Base-by-base conservation (phyloP, 1,140 invertebrate genomes). In the Caerostris darwini region DNA sequence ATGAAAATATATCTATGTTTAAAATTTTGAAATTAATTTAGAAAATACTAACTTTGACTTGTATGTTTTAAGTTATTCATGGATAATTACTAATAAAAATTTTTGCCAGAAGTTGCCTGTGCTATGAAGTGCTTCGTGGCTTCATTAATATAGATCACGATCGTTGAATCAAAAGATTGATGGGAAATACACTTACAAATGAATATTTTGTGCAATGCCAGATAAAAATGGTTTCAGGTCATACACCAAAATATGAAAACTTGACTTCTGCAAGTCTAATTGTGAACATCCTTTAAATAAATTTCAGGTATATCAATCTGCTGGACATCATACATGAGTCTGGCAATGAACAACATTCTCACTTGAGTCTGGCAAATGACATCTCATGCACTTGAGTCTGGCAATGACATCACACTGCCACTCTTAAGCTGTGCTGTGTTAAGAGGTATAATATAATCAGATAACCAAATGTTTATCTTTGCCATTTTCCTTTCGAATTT, bases 221-320 rank as follows among this genome's bases (percentile, higher is more conserved):
- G 92, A 93, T 93, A 88, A 53, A 89, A 88, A 19, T 88, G 92
- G 92, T 88, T 93, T 93, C 92, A 88, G 92, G 92, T 93, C 92
- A 77, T 88, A 81, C 83, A 87, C 82, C 92, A 67, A 93, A 92
- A 93, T 93, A 14, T 88, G 54, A 92, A 93, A 93, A 88, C 88
- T 93, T 93, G 83, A 85, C 86, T 93, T 54, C 86, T 93, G 54
- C 69, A 92, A 92, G 92, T 93, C 64, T 93, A 93, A 93, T 93
- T 58, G 88, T 93, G 85, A 93, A 93, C 92, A 93, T 93, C 92
- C 92, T 93, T 93, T 93, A 93, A 93, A 93, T 93, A 50, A 93
- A 93, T 93, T 93, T 93, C 92, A 93, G 92, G 92, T 93, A 81
- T 87, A 69, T 34, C 34, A 34, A 34, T 92, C 71, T 93, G 92